These are phyloP conservation scores for Bubo blakistoni DNA, from an alignment of 2,113 vertebrate genomes.

Conservation along the genomic window DNA sequence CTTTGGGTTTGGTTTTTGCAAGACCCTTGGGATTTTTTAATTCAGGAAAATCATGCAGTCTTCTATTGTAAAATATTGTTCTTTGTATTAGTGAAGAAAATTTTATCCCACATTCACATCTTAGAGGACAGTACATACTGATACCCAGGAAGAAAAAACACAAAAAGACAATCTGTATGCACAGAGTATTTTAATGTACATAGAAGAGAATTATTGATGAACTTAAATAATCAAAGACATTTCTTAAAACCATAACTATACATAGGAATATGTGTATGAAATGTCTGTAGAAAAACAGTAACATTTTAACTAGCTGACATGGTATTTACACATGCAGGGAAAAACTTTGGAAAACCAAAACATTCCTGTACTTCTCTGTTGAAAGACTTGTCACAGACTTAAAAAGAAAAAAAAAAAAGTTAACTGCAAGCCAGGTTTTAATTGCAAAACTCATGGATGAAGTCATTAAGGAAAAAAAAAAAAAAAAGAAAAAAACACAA, in stretches of 20 bases:
- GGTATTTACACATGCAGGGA: background rate
- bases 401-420: background rate
- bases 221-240: background rate
- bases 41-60: background rate
- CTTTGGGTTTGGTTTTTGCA: background rate
- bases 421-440: background rate
- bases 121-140: background rate
- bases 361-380: background rate
- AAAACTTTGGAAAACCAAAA: background rate
- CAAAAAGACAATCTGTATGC: background rate
- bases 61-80: background rate
- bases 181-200: background rate
- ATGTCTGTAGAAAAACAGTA: background rate
- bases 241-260: background rate
- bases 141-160: background rate
- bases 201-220: background rate
- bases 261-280: background rate
- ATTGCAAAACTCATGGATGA: background rate
- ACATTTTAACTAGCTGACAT: background rate
- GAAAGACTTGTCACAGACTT: background rate
- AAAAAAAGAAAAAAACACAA: background rate
- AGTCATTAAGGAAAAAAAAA: background rate
- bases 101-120: background rate
- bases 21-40: background rate
- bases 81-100: background rate